Evolutionary conservation across 1,140 invertebrate genomes (phyloP).

Genomic region (Papilio xuthus): DNA sequence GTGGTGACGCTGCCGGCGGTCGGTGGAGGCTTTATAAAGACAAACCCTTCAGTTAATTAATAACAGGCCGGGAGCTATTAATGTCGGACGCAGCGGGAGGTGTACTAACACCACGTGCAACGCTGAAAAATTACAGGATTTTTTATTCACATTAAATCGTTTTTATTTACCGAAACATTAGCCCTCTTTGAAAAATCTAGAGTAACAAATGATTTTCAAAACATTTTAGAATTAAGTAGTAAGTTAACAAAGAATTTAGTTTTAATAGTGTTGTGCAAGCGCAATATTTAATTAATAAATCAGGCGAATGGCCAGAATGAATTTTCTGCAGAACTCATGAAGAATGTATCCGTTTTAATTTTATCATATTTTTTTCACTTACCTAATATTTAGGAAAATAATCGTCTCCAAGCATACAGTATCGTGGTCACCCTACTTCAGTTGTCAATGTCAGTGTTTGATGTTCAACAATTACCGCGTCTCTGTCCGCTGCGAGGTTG

Average conservation of each 20-base stretch:
- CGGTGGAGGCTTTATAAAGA: slow-evolving; percentile 37
- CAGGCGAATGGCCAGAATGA: too few relatives aligned
- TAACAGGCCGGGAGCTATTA: slow-evolving; percentile 52
- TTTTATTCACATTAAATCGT: background rate
- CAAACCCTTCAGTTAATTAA: slow-evolving; percentile 63
- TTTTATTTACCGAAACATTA: background rate
- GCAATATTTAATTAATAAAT: too few relatives aligned
- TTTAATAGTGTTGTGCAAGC: too few relatives aligned
- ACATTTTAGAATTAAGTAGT: too few relatives aligned
- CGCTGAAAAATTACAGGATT: background rate
- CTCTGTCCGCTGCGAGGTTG: background rate
- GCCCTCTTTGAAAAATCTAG: too few relatives aligned
- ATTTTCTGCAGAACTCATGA: too few relatives aligned
- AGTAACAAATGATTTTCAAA: too few relatives aligned
- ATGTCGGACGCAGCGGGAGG: slow-evolving; percentile 55
- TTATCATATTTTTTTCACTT: background rate
- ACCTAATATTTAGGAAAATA: background rate
- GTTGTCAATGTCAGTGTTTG: slow-evolving; percentile 67
- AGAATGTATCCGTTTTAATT: background rate
- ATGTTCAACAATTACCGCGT: slow-evolving; percentile 51
- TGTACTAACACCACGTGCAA: slow-evolving; percentile 39
- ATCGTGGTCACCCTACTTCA: slow-evolving; percentile 49
- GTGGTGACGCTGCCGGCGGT: slow-evolving; percentile 19
- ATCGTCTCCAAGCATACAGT: background rate
- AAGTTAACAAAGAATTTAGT: too few relatives aligned